Evolutionary conservation across 2,888 invertebrate species (phyloP).

Genomic region (Apomyelois bistriatella): DNA sequence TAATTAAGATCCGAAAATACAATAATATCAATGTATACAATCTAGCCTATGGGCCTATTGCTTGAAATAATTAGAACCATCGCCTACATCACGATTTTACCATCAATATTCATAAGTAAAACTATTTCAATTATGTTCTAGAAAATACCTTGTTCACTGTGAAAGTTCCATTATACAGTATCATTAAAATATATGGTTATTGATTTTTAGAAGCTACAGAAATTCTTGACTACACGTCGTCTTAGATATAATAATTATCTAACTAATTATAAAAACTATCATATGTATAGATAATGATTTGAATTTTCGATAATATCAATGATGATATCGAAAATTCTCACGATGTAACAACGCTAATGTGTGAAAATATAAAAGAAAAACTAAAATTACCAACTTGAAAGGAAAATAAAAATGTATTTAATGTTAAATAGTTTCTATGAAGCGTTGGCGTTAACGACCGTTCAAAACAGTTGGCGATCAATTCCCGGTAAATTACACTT

Average conservation of each 20-base stretch:
- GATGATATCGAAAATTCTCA: not conserved
- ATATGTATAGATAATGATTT: too few relatives aligned
- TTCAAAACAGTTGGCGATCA: slow-evolving; percentile 6
- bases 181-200: not conserved
- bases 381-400: not conserved
- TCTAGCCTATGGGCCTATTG: not conserved
- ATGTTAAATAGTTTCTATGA: slow-evolving; percentile 1
- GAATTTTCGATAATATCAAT: too few relatives aligned
- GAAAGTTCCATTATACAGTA: slow-evolving; percentile 1
- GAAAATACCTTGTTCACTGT: not conserved
- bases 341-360: not conserved
- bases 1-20: not conserved
- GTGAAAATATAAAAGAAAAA: not conserved
- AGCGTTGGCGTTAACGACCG: slow-evolving; percentile 1
- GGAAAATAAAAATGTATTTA: not conserved
- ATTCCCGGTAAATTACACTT: slow-evolving; percentile 8
- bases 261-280: not conserved
- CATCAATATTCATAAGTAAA: slow-evolving; percentile 4
- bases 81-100: not conserved
- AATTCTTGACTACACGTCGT: not conserved
- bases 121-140: not conserved
- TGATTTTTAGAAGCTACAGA: not conserved
- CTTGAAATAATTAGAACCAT: not conserved
- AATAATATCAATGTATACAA: not conserved
- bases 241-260: not conserved